Base-by-base conservation (phyloP, 2,797 vertebrate genomes). In the Chelidonichthys spinosus region DNA sequence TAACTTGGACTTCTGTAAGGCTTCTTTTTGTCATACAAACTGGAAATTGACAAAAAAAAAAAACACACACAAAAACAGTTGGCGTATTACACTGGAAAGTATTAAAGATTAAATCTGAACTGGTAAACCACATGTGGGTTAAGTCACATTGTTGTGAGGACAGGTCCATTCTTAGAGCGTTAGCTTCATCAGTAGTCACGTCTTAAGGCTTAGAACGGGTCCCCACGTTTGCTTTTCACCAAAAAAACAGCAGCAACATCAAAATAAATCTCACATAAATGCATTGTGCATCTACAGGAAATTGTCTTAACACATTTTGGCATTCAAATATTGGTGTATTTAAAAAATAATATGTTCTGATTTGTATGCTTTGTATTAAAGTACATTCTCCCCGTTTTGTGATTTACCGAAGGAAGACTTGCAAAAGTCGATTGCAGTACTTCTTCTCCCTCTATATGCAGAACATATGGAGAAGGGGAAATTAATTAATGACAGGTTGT, bases 131-230 rank as follows among this genome's bases (percentile, higher is more conserved):
- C 63, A 77, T 36, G 72, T 83, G 82, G 79, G 63, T 84, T 55
- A 87, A 72, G 82, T 83, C 83, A 83, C 84, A 71, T 79, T 74
- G 74, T 50, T 83, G 74, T 84, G 88, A 76, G 84, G 87, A 85
- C 72, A 50, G 85, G 78, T 89, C 71, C 78, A 87, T 85, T 89
- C 84, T 74, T 73, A 50, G 79, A 92, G 88, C 82, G 42, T 87
- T 74, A 78, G 72, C 85, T 70, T 90, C 46, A 71, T 88, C 89
- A 84, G 74, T 80, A 81, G 76, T 90, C 76, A 74, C 53, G n/a
- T 91, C 80, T 95, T 94, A 94, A 94, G 93, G 93, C 94, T 93
- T 85, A 67, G 86, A 92, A 93, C 84, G 87, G 85, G 77, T 82
- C 81, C 81, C 70, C 75, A 72, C 71, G 60, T 78, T 25, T 73